Base-by-base conservation (phyloP, 2,797 vertebrate species). In the Emys orbicularis region DNA sequence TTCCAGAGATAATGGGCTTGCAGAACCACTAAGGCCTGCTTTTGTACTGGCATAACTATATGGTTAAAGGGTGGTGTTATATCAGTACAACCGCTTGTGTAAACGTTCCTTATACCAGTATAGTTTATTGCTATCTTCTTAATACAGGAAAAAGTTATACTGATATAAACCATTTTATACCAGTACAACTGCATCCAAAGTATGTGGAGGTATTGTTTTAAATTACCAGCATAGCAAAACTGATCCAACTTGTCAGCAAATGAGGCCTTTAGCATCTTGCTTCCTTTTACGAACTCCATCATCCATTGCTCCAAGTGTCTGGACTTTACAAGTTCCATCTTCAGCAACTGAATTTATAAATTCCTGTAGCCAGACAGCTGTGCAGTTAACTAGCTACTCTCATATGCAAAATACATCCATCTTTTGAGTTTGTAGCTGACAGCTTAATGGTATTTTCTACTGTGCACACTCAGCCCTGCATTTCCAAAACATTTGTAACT, bases 381-480 rank as follows among this genome's bases (percentile, higher is more conserved):
- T 27, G 83, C 87, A 87, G 89, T 52, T 81, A 93, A 57, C 53
- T 86, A 81, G 25, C 49, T 89, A 53, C 29, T 94, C 56, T 77
- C 79, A 89, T 19, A 84, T 93, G 76, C 49, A 54, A 88, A 88
- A 86, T 3, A 4, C 81, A 89, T 90, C 76, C 31, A 59, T 90
- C 83, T 95, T 90, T 25, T 34, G 15, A 47, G 31, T 56, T 88
- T 83, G 41, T 86, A 91, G 88, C 81, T 92, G 91, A 92, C 76
- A 92, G 90, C 2, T 86, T 81, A 94, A 84, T 47, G 89, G 65
- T 0, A 0, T 90, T 93, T 96, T 92, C 44, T 85, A 41, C 68
- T 16, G 31, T 6, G 29, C 1, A 0, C 31, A 84, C 0, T 0
- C 83, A 82, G 84, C 76, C 81, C n/a, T 80, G 83, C 41, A 47